Conservation (phyloP, 2,888 invertebrate genomes). For the Ochropleura leucogaster region DNA sequence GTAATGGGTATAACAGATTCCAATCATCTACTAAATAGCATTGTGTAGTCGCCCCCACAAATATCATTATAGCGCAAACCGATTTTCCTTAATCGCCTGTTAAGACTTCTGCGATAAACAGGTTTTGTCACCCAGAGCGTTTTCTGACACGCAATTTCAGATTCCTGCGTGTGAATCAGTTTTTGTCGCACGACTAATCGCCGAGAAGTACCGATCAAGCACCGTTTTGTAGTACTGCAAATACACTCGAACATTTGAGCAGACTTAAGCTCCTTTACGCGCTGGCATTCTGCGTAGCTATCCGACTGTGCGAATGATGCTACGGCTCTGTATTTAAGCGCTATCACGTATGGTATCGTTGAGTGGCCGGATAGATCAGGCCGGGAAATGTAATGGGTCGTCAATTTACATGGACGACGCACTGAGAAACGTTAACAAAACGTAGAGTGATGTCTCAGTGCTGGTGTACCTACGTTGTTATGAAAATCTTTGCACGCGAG, state of each 20-base stretch:
- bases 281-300: constrained; percentile 17
- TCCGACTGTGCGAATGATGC: constrained; percentile 26
- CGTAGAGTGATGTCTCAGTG: no score
- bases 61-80: constrained; percentile 37
- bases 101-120: constrained; percentile 44
- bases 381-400: constrained; percentile 5
- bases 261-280: constrained; percentile 8
- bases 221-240: constrained; percentile 10
- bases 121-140: constrained; percentile 15
- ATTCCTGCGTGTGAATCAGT: constrained; percentile 7
- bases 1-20: constrained; percentile 50
- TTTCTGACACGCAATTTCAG: constrained; percentile 30
- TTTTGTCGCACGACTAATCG: constrained; percentile 28
- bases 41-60: constrained; percentile 44
- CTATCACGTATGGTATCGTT: constrained; percentile 29
- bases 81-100: constrained; percentile 43
- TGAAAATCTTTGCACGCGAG: background rate
- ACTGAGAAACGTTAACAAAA: background rate
- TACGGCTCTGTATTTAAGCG: constrained; percentile 28
- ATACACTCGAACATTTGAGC: constrained; percentile 14
- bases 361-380: constrained; percentile 16
- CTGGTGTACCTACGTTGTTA: background rate
- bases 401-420: background rate
- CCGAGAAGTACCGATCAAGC: constrained; percentile 23
- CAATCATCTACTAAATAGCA: constrained; percentile 54